Evolutionary conservation across 2,888 invertebrate genomes (phyloP), one percentile per base, ranked within the genome.

Genomic region (Stenichneumon culpator): DNA sequence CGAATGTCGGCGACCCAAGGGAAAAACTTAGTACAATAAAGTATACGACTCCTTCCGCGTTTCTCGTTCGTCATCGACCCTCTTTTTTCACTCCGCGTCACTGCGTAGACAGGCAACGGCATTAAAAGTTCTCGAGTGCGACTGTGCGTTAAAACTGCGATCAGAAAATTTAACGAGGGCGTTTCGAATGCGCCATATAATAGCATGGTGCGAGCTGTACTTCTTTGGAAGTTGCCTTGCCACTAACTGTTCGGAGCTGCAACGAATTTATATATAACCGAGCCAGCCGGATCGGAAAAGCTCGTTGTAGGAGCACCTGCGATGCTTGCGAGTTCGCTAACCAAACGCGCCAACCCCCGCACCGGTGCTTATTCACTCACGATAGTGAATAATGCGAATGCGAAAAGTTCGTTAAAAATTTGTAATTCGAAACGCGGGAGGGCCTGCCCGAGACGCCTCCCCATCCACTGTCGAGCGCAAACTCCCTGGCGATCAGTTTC

Each of bases 381-480:
- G 50, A 77, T 74, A 67, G 77, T 82, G 67, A 79, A 84, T 75
- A 84, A 82, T 84, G 68, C 57, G 65, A 78, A 75, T 68, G 70
- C 75, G 75, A 73, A 80, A 79, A 86, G 86, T 86, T 83, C 63
- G 69, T 75, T 78, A 69, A 85, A 85, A 83, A 84, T 54, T 82
- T 70, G 78, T 81, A 72, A 80, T 83, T 82, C 78, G 14, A 63
- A 74, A 60, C 16, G 52, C 14, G 63, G 47, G 25, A 39, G 32
- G n/a, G 1, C 44, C 47, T 52, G 16, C 28, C 65, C 36, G 54
- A 57, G 14, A 54, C 50, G 14, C 44, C 14, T 75, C 47, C 44
- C 28, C 44, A 44, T 36, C 28, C 50, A 25, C 39, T 36, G 63
- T 63, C 39, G 60, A 50, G 60, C 22, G 25, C 7, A 32, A 75